Conservation (phyloP, 2,797 vertebrate genomes). For the Pseudotriccus pelzelni region DNA sequence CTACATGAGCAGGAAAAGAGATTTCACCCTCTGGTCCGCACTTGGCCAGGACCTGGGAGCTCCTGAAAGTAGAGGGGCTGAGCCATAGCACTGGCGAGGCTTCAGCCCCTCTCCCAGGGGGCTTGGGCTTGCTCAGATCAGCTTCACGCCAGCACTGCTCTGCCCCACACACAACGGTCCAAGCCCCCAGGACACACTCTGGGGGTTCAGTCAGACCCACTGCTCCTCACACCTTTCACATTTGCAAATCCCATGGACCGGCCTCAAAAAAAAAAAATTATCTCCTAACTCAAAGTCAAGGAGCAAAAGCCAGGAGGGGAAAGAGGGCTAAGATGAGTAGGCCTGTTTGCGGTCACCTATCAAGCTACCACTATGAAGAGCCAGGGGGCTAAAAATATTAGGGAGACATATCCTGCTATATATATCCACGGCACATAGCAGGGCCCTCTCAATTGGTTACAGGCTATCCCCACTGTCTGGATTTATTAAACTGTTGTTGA, state of each 20-base stretch:
- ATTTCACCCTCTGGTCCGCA: fast-evolving
- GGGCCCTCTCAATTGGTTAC: background rate
- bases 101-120: fast-evolving
- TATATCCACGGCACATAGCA: background rate
- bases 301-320: background rate
- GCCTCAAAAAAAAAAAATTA: background rate
- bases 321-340: background rate
- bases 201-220: fast-evolving
- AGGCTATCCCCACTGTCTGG: background rate
- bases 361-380: background rate
- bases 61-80: background rate
- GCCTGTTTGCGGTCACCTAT: background rate
- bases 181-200: background rate
- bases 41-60: background rate
- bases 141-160: background rate
- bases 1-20: fast-evolving
- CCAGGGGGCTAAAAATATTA: background rate
- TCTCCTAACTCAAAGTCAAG: background rate
- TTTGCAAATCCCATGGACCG: background rate
- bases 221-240: background rate
- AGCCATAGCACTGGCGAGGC: fast-evolving
- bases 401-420: background rate
- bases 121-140: background rate
- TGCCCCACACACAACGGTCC: background rate
- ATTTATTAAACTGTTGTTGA: conserved; percentile 15